These are phyloP conservation scores for Corythaixoides concolor DNA, from an alignment of 2,113 vertebrate genomes.

Conservation along the genomic window DNA sequence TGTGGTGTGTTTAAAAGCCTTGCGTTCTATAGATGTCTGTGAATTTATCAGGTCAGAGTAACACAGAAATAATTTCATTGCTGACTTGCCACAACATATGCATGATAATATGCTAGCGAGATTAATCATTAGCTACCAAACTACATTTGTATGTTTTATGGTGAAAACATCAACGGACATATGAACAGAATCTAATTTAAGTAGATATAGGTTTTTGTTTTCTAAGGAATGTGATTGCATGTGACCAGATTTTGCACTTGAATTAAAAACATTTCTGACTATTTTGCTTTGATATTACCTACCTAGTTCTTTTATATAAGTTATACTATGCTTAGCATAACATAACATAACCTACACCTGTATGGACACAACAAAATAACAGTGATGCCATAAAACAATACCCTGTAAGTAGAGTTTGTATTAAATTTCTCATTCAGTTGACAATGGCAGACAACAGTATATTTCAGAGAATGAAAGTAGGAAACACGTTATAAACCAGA, in stretches of 20 bases:
- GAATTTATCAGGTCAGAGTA: conserved; percentile 12
- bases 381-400: not conserved
- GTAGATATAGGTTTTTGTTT: not conserved
- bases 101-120: not conserved
- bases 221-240: not conserved
- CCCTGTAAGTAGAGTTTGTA: not conserved
- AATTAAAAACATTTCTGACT: not conserved
- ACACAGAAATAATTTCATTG: not conserved
- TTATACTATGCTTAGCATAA: not conserved
- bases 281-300: not conserved
- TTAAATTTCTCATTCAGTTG: conserved; percentile 4
- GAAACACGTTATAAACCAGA: not conserved
- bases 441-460: not conserved
- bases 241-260: not conserved
- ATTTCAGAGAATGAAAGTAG: not conserved
- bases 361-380: not conserved
- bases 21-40: not conserved
- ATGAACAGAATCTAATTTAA: not conserved
- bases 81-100: not conserved
- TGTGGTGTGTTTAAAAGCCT: not conserved
- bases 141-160: not conserved
- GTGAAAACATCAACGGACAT: not conserved
- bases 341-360: not conserved
- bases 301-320: not conserved
- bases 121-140: conserved; percentile 27